Conservation (phyloP, 2,113 vertebrate species). For the Mobula hypostoma region DNA sequence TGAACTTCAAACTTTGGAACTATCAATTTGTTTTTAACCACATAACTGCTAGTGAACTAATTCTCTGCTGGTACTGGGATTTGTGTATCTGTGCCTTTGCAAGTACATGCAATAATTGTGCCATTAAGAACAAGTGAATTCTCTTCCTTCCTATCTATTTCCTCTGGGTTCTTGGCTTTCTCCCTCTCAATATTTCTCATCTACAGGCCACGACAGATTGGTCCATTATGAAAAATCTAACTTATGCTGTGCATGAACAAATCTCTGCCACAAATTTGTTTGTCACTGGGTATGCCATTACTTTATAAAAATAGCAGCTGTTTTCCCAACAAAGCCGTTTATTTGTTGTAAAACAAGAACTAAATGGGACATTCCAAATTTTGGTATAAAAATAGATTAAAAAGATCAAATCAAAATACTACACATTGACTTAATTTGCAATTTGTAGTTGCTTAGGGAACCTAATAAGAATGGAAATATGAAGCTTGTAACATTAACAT, state of each 20-base stretch:
- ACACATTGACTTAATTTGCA: too few relatives aligned
- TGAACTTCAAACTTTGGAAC: not conserved
- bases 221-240: not conserved
- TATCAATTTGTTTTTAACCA: too few relatives aligned
- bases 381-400: not conserved
- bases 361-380: not conserved
- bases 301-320: not conserved
- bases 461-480: too few relatives aligned
- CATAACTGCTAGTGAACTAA: too few relatives aligned
- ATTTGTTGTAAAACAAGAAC: not conserved
- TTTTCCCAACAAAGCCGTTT: not conserved
- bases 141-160: not conserved
- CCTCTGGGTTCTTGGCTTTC: not conserved
- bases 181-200: not conserved
- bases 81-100: not conserved
- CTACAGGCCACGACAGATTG: not conserved
- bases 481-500: too few relatives aligned
- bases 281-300: not conserved
- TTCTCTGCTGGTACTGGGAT: not conserved
- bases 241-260: not conserved
- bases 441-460: too few relatives aligned
- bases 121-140: not conserved
- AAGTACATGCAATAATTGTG: not conserved
- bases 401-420: not conserved
- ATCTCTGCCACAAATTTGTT: not conserved